Base-by-base conservation (phyloP, 2,888 invertebrate species). In the Leuctra nigra region DNA sequence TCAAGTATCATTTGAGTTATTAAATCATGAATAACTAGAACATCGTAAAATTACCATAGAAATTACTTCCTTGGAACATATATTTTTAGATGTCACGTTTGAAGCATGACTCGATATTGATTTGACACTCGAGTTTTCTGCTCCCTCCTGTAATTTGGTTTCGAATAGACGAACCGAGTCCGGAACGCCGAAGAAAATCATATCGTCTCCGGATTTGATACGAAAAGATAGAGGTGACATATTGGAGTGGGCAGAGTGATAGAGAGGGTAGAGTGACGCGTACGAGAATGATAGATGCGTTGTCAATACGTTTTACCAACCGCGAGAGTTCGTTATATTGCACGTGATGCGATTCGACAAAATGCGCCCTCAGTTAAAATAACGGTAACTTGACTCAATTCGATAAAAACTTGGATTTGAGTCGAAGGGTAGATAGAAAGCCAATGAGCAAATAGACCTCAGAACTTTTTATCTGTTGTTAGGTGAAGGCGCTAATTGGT, bases 71-170 rank as follows among this genome's bases (percentile, higher is more conserved):
- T 18, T n/a, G 23, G 23, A 16, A 3, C 44, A 9, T 44, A 44
- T 23, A 22, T 44, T 44, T 29, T 11, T n/a, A n/a, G 16, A 18
- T 39, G 39, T 39, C 39, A 39, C 39, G 23, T 22, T n/a, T 44
- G 22, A 23, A 23, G 6, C 44, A 23, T 13, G 22, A 20, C 44
- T 3, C 23, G 23, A 44, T 44, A 44, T 44, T 23, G 44, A 23
- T 44, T 44, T 23, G 44, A 44, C 44, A 44, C 44, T 44, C 23
- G 44, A 44, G 22, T 44, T 44, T 44, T 20, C 44, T 44, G 44
- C 23, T 23, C 23, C 44, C n/a, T 23, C 23, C 44, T 44, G 20
- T 44, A 23, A 44, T 44, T 44, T 23, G 20, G 44, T 20, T 23
- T 20, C 4, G 44, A 22, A 20, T 7, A 39, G 39, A 18, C n/a